These are phyloP conservation scores for Thomomys bottae DNA, from an alignment of 2,113 vertebrate genomes.

Conservation along the genomic window DNA sequence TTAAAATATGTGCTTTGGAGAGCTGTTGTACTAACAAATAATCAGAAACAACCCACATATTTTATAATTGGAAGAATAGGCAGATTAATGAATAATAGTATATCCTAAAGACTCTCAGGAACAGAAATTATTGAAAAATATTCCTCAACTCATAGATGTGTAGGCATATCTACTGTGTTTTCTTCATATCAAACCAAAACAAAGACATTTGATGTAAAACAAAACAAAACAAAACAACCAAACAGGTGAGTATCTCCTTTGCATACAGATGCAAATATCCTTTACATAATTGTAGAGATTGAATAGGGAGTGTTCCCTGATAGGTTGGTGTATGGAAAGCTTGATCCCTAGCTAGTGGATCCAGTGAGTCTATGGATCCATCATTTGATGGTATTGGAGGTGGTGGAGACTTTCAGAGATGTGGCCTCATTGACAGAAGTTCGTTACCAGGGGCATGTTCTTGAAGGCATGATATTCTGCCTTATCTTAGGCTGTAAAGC, in stretches of 20 bases:
- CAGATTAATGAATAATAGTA: not conserved
- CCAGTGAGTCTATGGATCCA: no score
- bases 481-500: no score
- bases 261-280: not conserved
- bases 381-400: no score
- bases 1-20: not conserved
- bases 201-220: not conserved
- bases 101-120: not conserved
- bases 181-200: not conserved
- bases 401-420: no score
- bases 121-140: not conserved
- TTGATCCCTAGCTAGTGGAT: no score
- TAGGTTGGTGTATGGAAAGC: no score
- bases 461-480: no score
- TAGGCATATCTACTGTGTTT: not conserved
- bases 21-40: slow-evolving; percentile 15
- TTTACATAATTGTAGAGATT: not conserved
- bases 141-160: not conserved
- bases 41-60: not conserved
- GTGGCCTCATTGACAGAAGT: no score
- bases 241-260: not conserved
- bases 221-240: not conserved
- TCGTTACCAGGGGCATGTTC: no score
- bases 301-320: no score
- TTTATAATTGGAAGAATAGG: not conserved